phyloP scores from a whole-genome alignment of 1,140 invertebrate genomes.

The Magallana angulata region DNA sequence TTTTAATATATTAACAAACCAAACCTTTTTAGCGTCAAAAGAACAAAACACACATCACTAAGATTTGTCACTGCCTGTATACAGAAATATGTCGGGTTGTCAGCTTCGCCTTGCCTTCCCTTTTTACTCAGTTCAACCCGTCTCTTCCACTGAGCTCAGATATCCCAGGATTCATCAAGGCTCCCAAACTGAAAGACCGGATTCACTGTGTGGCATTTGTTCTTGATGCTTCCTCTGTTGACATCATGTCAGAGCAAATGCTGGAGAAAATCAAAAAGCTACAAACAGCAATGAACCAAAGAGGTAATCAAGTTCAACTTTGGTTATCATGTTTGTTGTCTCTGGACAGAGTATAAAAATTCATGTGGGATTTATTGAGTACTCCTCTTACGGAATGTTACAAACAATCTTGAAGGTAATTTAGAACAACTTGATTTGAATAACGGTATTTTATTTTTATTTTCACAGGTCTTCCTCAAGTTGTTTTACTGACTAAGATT shows the following conservation, averaged over 20 bases:
- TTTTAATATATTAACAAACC: no score
- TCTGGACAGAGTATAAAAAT: no score
- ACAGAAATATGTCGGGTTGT: no score
- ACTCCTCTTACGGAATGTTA: no score
- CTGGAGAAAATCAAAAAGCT: slow-evolving; percentile 44
- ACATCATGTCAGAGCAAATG: slow-evolving; percentile 49
- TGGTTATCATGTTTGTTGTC: no score
- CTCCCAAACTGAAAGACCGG: slow-evolving; percentile 21
- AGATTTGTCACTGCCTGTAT: no score
- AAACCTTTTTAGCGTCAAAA: no score
- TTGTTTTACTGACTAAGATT: slow-evolving; percentile 56
- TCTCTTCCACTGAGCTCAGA: slow-evolving; percentile 40
- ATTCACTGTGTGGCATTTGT: slow-evolving; percentile 54
- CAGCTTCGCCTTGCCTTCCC: no score
- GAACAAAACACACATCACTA: no score
- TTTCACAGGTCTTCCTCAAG: slow-evolving; percentile 44
- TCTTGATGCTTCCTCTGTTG: slow-evolving; percentile 37
- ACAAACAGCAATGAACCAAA: slow-evolving; percentile 47
- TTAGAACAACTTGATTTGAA: no score
- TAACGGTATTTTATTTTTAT: not conserved
- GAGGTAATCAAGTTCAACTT: slow-evolving; percentile 42
- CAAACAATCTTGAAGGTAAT: no score
- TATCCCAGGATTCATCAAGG: slow-evolving; percentile 7
- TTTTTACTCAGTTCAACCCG: slow-evolving; percentile 44
- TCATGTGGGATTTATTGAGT: no score